Base-by-base conservation (phyloP, 1,140 invertebrate species). In the Sitobion miscanthi region DNA sequence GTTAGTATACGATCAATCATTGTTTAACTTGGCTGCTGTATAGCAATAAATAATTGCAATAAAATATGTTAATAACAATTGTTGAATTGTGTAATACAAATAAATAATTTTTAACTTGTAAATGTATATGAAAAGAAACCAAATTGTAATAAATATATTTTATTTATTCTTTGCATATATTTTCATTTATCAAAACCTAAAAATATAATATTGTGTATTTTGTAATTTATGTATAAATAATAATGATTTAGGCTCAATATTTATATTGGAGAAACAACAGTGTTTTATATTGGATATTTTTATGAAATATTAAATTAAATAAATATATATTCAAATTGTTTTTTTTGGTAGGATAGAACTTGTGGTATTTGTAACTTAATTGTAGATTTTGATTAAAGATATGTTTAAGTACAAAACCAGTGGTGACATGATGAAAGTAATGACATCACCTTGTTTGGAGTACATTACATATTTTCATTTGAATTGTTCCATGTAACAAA, bases 61-160 rank as follows among this genome's bases (percentile, higher is more conserved):
- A 86, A 86, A 86, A 30, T 86, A 3, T 47, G 25, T 86, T 86
- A 47, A 47, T 45, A 14, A 25, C 20, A 14, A 47, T 47, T 14
- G 23, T 86, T 45, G 14, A 77, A 86, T 30, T 86, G 38, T 86
- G 85, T 86, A 86, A 86, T 47, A 86, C 42, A 86, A 30, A 86
- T 86, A 86, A 86, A 86, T 47, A 86, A 23, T 86, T n/a, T 45
- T 47, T 45, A 86, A 86, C 5, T 47, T 86, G 45, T 86, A 86
- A 45, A 47, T 30, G 25, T 45, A 30, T n/a, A 86, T 86, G 42
- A 47, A 86, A 47, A 45, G 14, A 86, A 86, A 47, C 38, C 23
- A 42, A 38, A 86, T 30, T 47, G 30, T 30, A 86, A 47, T 86
- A 86, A 86, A 86, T 86, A 30, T 86, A 86, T 86, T 86, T 86